Base-by-base conservation (phyloP, 2,113 vertebrate species). In the Ornithorhynchus anatinus region DNA sequence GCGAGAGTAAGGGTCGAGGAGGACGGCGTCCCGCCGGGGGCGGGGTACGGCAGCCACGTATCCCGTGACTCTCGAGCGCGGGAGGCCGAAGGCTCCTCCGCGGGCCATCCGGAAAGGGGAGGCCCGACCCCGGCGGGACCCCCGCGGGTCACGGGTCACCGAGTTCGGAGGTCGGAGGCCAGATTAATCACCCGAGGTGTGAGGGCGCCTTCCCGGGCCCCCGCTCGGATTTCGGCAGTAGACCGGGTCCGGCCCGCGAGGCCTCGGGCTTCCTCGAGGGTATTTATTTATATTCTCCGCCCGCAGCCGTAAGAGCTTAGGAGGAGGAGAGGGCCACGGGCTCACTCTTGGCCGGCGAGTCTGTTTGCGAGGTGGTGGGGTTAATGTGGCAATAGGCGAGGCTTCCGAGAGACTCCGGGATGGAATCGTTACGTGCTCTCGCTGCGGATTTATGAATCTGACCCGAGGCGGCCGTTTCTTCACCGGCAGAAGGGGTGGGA, bases 341-440 rank as follows among this genome's bases (percentile, higher is more conserved):
- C 81, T 86, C 86, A 83, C 70, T 85, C 60, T 59, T 84, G 77
- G 80, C 85, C 86, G 80, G 80, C 82, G 77, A 73, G 80, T 85
- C 85, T 87, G 73, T 86, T 86, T 86, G 85, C 69, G 85, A 80
- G 77, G 77, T 81, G 84, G 53, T 78, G 86, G 84, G 84, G 81
- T 88, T 80, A 81, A 78, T 82, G 82, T 87, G 80, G 73, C 78
- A 82, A 82, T n/a, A 19, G n/a, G n/a, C 82, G 80, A 75, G 84
- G 80, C 76, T 85, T 80, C 83, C 64, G 61, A 72, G 69, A 79
- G 65, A 82, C 76, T 85, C 79, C 76, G 76, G 80, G 70, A 75
- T 88, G 84, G 85, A 79, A 84, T 57, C 74, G 59, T 72, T 75
- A 66, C 80, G 65, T 75, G 72, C 56, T 33, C 80, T 88, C 66